phyloP scores from a whole-genome alignment of 2,113 vertebrate genomes.

The Fukomys damarensis region DNA sequence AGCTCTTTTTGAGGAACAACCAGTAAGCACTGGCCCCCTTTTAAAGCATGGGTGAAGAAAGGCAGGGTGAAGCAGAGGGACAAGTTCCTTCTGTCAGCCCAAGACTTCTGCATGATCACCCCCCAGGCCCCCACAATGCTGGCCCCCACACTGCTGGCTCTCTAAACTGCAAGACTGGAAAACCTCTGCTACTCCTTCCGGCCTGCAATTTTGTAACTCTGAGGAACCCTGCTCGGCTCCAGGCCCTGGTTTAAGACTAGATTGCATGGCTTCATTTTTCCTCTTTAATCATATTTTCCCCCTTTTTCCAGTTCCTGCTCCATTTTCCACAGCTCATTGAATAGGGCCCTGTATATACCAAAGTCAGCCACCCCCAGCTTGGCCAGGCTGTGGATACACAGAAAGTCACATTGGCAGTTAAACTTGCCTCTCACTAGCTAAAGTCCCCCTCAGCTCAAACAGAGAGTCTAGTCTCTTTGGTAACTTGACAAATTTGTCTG shows the following conservation, averaged over 20 bases:
- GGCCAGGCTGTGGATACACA: background rate
- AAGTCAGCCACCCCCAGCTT: background rate
- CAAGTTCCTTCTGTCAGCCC: background rate
- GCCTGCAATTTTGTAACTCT: background rate
- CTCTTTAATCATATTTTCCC: background rate
- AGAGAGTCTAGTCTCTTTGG: background rate
- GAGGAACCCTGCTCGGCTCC: background rate
- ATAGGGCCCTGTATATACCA: background rate
- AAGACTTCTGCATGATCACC: background rate
- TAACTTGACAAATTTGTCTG: background rate
- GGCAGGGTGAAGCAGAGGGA: rapidly evolving
- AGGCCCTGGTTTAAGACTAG: background rate
- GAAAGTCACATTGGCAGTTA: background rate
- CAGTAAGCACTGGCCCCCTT: background rate
- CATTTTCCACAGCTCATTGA: background rate
- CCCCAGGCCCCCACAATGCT: background rate
- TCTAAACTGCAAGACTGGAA: background rate
- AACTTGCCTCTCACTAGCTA: background rate
- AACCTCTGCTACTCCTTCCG: background rate
- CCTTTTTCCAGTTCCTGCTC: background rate
- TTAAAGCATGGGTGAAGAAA: background rate
- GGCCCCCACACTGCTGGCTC: background rate
- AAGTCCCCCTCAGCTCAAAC: background rate
- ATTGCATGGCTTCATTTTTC: background rate
- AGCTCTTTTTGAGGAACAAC: background rate